A percentile compares a stretch with the other conserved stretches of the same genome.
phyloP scores from a whole-genome alignment of 2,797 vertebrate genomes.

The Thunnus albacares region DNA sequence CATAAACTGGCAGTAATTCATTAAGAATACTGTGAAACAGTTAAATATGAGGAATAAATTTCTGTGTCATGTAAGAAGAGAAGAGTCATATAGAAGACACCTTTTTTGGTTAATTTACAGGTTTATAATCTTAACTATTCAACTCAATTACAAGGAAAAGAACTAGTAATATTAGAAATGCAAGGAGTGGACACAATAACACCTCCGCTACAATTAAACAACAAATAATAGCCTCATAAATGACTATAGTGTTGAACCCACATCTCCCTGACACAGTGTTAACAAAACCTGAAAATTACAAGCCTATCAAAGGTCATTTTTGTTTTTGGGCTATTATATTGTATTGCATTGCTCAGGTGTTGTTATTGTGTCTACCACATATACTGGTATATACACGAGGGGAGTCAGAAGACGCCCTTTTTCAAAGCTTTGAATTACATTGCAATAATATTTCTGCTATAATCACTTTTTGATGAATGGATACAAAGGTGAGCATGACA shows the following conservation, averaged over 20 bases:
- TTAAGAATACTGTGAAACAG: constrained; percentile 36
- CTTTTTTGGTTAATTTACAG: constrained; percentile 22
- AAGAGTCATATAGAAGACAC: constrained; percentile 7
- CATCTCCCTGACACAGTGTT: neutral
- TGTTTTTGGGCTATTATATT: constrained; percentile 5
- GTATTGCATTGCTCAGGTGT: constrained; percentile 18
- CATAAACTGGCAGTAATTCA: constrained; percentile 46
- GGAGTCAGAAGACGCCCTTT: constrained; percentile 9
- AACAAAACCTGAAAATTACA: constrained; percentile 8
- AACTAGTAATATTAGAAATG: neutral
- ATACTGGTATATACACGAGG: constrained; percentile 8
- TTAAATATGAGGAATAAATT: constrained; percentile 24
- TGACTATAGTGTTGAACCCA: neutral
- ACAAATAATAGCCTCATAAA: constrained; percentile 14
- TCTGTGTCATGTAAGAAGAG: constrained; percentile 21
- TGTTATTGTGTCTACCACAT: constrained; percentile 60
- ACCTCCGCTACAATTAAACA: constrained; percentile 15
- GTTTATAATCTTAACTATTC: constrained; percentile 19
- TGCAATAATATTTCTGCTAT: constrained; percentile 51
- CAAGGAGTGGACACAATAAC: constrained; percentile 55
- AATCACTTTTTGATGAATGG: constrained; percentile 35
- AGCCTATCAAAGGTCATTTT: neutral
- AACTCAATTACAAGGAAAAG: neutral
- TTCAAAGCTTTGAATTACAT: constrained; percentile 45
- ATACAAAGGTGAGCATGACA: constrained; percentile 13